phyloP scores from a whole-genome alignment of 2,113 vertebrate species.

The Gnathonemus echidnorhynchus region DNA sequence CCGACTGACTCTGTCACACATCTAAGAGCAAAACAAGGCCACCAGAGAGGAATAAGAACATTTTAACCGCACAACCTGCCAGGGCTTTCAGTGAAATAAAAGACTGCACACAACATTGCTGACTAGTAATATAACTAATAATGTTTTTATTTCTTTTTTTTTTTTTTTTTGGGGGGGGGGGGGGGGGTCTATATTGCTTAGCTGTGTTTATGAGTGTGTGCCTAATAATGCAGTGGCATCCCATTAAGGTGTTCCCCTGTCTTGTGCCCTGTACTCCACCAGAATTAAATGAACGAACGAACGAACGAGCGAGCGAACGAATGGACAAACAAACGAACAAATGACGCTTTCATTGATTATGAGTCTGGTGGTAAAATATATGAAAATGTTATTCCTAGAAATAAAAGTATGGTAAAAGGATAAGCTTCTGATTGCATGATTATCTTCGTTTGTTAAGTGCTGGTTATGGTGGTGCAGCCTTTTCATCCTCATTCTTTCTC shows the following conservation, averaged over 20 bases:
- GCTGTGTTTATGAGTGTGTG: neutral
- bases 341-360: neutral
- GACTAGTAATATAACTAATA: neutral
- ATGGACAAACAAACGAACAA: neutral
- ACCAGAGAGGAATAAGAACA: neutral
- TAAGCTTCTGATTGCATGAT: neutral
- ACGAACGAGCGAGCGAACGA: neutral
- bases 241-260: neutral
- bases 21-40: neutral
- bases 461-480: neutral
- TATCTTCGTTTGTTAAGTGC: neutral
- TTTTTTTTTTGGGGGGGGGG: neutral
- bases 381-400: neutral
- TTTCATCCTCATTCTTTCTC: neutral
- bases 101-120: neutral
- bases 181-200: neutral
- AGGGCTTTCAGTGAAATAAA: neutral
- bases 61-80: neutral
- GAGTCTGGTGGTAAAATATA: neutral
- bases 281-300: neutral
- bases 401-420: neutral
- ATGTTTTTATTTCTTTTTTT: neutral
- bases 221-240: neutral
- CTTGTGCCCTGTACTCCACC: neutral
- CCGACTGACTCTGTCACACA: neutral